A percentile compares a stretch with the other conserved stretches of the same genome.
These are phyloP conservation scores for Heliconius sara DNA, from an alignment of 2,888 invertebrate genomes.

Conservation along the genomic window DNA sequence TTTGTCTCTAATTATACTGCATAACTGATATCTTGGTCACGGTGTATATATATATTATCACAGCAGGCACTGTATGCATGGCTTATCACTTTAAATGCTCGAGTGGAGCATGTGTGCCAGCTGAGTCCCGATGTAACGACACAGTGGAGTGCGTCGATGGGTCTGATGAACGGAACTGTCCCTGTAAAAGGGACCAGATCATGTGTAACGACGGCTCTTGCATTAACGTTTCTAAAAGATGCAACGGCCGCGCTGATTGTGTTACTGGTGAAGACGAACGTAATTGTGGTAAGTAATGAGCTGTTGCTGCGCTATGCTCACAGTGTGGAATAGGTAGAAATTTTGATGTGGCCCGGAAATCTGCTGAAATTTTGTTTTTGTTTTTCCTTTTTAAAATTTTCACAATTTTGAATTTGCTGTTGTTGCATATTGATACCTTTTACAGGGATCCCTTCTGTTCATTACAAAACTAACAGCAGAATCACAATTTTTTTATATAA, in stretches of 20 bases:
- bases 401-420: background rate
- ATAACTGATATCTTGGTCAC: conserved; percentile 61
- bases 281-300: conserved; percentile 73
- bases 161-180: conserved; percentile 74
- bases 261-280: conserved; percentile 85
- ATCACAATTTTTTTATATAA: background rate
- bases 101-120: conserved; percentile 85
- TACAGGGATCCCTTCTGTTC: background rate
- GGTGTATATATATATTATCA: conserved; percentile 68
- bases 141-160: conserved; percentile 80
- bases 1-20: background rate
- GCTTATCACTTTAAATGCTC: conserved; percentile 86
- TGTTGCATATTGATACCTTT: background rate
- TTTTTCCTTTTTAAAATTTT: background rate
- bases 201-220: conserved; percentile 87
- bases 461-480: background rate
- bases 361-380: background rate
- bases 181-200: conserved; percentile 80
- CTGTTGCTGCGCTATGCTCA: background rate
- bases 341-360: background rate
- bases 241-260: conserved; percentile 86
- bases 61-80: conserved; percentile 80
- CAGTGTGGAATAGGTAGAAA: background rate
- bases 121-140: conserved; percentile 81
- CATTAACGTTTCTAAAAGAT: conserved; percentile 85